These are phyloP conservation scores for Sebastes dallii DNA, from an alignment of 2,797 vertebrate genomes.

Conservation along the genomic window DNA sequence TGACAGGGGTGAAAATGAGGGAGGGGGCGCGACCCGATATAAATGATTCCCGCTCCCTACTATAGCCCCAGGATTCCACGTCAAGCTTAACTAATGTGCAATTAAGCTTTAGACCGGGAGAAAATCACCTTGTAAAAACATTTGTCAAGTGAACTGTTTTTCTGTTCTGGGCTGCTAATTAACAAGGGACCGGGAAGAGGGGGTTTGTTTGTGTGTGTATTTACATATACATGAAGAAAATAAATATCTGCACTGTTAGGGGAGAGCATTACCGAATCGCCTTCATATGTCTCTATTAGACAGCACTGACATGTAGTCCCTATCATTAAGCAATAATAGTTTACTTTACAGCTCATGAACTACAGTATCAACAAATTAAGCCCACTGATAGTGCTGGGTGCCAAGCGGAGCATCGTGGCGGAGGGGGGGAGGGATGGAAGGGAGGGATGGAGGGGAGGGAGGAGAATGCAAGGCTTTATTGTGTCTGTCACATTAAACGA, in stretches of 20 bases:
- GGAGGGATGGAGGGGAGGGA: not conserved
- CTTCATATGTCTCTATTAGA: slow-evolving; percentile 86
- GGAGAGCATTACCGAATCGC: slow-evolving; percentile 74
- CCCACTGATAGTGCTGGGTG: slow-evolving; percentile 72
- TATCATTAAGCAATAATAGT: slow-evolving; percentile 88
- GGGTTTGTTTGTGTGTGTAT: slow-evolving; percentile 78
- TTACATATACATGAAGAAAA: slow-evolving; percentile 83
- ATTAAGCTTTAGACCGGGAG: slow-evolving; percentile 84
- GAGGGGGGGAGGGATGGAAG: not conserved
- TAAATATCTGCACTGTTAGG: slow-evolving; percentile 79
- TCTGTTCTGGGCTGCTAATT: slow-evolving; percentile 82
- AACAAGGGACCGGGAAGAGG: slow-evolving; percentile 75
- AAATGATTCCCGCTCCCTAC: slow-evolving; percentile 75
- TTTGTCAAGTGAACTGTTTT: slow-evolving; percentile 84
- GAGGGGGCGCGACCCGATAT: slow-evolving; percentile 70
- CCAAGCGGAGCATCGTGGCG: slow-evolving; percentile 53
- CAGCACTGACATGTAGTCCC: slow-evolving; percentile 79
- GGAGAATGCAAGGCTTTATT: slow-evolving; percentile 72
- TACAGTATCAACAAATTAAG: slow-evolving; percentile 85
- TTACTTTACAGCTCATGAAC: slow-evolving; percentile 87
- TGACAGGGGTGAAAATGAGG: slow-evolving; percentile 58
- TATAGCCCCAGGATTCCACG: slow-evolving; percentile 80
- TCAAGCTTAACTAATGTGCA: slow-evolving; percentile 86
- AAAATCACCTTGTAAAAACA: slow-evolving; percentile 88
- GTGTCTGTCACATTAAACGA: slow-evolving; percentile 79